Percentiles rank a stretch among this genome's conserved stretches.
phyloP scores from a whole-genome alignment of 2,888 invertebrate genomes.

The Scaptomyza polygonia region DNA sequence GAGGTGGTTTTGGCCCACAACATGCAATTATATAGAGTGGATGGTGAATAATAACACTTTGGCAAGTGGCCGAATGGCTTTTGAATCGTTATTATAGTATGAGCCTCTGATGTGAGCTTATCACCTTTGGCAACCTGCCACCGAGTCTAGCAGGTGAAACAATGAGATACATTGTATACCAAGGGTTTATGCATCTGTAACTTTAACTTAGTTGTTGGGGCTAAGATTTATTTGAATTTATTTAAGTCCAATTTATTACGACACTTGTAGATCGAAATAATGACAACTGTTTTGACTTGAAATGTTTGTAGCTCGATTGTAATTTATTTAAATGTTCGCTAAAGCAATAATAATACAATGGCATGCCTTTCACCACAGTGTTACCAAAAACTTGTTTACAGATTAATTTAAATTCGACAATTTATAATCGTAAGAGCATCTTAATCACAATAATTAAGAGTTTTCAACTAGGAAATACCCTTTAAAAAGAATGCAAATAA shows the following conservation, averaged over 20 bases:
- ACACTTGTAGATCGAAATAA: conserved; percentile 16
- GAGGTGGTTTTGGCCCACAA: conserved; percentile 17
- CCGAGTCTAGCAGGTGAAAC: conserved; percentile 39
- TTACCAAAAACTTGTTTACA: conserved; percentile 13
- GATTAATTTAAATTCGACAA: conserved; percentile 11
- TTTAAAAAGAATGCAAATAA: background rate
- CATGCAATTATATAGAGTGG: conserved; percentile 40
- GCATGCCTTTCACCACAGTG: background rate
- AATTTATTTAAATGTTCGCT: too few species aligned
- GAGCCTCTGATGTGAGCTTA: too few species aligned
- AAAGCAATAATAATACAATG: too few species aligned
- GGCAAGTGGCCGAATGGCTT: background rate
- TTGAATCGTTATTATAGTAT: conserved; percentile 18
- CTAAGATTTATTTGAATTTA: conserved; percentile 2
- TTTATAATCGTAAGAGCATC: background rate
- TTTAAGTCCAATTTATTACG: conserved; percentile 12
- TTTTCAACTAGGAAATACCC: conserved; percentile 6
- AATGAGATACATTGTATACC: conserved; percentile 27
- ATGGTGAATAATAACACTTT: background rate
- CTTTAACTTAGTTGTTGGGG: too few species aligned
- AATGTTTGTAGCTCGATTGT: background rate
- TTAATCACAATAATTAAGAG: too few species aligned
- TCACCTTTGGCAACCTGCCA: conserved; percentile 21
- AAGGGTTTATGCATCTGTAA: conserved; percentile 32
- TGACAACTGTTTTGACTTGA: background rate